Percentiles rank a stretch among this genome's conserved stretches.
These are phyloP conservation scores for Tuberolachnus salignus DNA, from an alignment of 2,888 invertebrate species.

Conservation along the genomic window DNA sequence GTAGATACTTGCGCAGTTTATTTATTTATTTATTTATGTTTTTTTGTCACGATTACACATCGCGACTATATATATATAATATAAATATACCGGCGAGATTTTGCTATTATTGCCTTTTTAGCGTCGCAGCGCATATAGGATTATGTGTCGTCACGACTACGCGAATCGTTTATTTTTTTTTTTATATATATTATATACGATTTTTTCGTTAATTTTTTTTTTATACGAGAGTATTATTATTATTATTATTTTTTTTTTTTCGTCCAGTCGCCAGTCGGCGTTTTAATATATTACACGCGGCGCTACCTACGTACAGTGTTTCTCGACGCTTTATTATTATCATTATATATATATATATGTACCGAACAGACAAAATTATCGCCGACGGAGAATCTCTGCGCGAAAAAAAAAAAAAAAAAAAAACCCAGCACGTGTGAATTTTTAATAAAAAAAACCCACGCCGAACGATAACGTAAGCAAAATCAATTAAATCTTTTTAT, in stretches of 20 bases:
- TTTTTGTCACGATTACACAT: too few relatives aligned
- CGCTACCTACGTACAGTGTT: background rate
- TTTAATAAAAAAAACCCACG: conserved; percentile 25
- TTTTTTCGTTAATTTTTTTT: background rate
- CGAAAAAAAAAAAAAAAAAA: background rate
- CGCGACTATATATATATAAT: too few relatives aligned
- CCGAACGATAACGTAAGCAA: background rate
- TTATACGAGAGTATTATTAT: too few relatives aligned
- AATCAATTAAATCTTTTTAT: conserved; percentile 22
- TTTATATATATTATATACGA: too few relatives aligned
- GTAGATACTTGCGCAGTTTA: too few relatives aligned
- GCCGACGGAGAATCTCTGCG: background rate
- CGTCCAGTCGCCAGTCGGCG: background rate
- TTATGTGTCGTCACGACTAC: background rate
- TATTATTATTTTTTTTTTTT: background rate
- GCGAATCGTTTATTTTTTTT: background rate
- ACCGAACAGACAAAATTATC: background rate
- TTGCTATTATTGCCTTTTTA: too few relatives aligned
- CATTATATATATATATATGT: too few relatives aligned
- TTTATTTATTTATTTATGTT: too few relatives aligned
- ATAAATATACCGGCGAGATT: too few relatives aligned
- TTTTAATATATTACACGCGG: background rate
- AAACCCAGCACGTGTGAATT: background rate
- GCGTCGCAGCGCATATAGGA: background rate
- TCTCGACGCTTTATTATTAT: background rate